Evolutionary conservation across 2,888 invertebrate species (phyloP).

Genomic region (Polydrusus cervinus): DNA sequence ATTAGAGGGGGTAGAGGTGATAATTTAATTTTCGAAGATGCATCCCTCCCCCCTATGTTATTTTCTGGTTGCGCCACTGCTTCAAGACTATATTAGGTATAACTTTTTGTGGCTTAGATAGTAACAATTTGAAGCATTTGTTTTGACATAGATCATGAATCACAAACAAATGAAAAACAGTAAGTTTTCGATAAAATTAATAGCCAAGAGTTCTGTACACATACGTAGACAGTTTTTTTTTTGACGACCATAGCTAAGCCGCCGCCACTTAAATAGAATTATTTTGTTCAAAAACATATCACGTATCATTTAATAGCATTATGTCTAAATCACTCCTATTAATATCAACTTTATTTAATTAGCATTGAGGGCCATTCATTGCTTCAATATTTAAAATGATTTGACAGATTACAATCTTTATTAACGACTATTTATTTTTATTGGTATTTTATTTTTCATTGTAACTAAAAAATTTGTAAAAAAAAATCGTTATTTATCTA

Average conservation of each 20-base stretch:
- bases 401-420: conserved; percentile 26
- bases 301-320: conserved; percentile 49
- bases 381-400: conserved; percentile 11
- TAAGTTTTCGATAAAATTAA: too few species aligned
- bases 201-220: conserved; percentile 16
- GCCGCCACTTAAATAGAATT: conserved; percentile 33
- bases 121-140: too few species aligned
- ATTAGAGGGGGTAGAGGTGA: too few species aligned
- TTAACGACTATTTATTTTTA: conserved; percentile 8
- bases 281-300: conserved; percentile 49
- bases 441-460: neutral
- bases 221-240: neutral
- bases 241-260: conserved; percentile 23
- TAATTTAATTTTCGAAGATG: too few species aligned
- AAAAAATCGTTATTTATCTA: too few species aligned
- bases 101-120: too few species aligned
- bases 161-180: too few species aligned
- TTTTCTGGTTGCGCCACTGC: too few species aligned
- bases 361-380: conserved; percentile 31
- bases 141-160: too few species aligned
- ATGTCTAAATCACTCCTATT: conserved; percentile 50
- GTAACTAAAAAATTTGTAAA: neutral
- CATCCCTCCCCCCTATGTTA: too few species aligned
- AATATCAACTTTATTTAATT: conserved; percentile 41
- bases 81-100: too few species aligned